phyloP scores from a whole-genome alignment of 2,888 invertebrate genomes.

The Drosophila paranaensis region DNA sequence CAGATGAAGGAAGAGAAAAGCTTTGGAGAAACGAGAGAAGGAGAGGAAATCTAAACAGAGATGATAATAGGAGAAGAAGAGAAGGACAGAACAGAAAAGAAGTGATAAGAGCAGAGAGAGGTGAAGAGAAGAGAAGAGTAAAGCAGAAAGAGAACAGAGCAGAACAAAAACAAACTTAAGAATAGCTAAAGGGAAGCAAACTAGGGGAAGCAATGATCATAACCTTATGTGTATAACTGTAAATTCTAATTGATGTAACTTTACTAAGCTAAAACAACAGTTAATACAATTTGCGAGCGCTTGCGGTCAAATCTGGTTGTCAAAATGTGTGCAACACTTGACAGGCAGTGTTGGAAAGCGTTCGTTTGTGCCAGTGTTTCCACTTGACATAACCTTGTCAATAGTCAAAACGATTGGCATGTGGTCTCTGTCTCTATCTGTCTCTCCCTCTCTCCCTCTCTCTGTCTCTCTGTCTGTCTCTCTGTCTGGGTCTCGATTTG shows the following conservation, averaged over 20 bases:
- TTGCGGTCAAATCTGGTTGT: conserved; percentile 5
- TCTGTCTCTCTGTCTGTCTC: neutral
- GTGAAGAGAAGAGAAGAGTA: neutral
- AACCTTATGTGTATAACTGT: too few relatives aligned
- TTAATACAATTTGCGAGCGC: neutral
- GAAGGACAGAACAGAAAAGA: neutral
- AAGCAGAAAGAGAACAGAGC: too few relatives aligned
- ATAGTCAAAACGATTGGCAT: conserved; percentile 17
- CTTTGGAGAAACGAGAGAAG: too few relatives aligned
- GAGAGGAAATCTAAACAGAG: neutral
- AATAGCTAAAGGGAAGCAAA: too few relatives aligned
- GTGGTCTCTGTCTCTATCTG: conserved; percentile 12
- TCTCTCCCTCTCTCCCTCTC: neutral
- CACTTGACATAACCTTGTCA: conserved; percentile 25
- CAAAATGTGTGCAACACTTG: conserved; percentile 1
- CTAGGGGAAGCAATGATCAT: too few relatives aligned
- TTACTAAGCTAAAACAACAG: neutral
- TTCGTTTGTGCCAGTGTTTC: neutral
- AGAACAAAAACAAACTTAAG: too few relatives aligned
- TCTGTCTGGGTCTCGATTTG: conserved; percentile 15
- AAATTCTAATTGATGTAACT: too few relatives aligned
- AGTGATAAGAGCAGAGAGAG: neutral
- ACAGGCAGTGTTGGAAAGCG: conserved; percentile 11
- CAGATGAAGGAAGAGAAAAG: too few relatives aligned
- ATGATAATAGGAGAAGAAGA: neutral